These are phyloP conservation scores for Brenthis daphne DNA, from an alignment of 2,888 invertebrate genomes.

Conservation along the genomic window DNA sequence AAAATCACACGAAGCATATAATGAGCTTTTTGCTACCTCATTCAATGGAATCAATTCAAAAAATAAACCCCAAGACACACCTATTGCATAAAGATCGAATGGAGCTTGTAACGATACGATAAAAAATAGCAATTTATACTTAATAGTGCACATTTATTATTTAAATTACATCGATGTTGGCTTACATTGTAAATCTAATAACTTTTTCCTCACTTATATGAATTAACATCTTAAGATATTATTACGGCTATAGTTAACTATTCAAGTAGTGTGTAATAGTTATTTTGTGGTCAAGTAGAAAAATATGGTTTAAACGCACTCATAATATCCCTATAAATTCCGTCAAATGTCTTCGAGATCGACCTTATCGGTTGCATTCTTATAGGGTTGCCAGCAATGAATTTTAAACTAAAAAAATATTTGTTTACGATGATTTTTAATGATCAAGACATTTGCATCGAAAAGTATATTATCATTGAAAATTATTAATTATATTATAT, in stretches of 20 bases:
- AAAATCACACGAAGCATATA: too few species aligned
- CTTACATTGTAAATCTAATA: conserved; percentile 1
- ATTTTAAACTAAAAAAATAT: too few species aligned
- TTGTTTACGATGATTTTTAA: too few species aligned
- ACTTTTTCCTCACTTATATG: not conserved
- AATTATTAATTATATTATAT: too few species aligned
- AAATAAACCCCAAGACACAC: too few species aligned
- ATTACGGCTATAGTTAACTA: not conserved
- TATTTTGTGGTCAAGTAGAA: conserved; percentile 17
- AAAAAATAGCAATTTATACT: conserved; percentile 1
- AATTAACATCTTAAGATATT: not conserved
- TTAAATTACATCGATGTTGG: not conserved
- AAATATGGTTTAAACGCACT: conserved; percentile 27
- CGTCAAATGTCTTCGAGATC: conserved; percentile 14
- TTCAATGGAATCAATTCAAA: too few species aligned
- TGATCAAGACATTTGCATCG: too few species aligned
- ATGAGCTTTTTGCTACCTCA: too few species aligned
- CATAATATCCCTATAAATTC: conserved; percentile 33
- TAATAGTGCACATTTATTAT: not conserved
- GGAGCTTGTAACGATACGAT: too few species aligned
- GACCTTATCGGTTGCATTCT: not conserved
- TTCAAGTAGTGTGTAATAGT: conserved; percentile 5
- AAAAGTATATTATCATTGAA: too few species aligned
- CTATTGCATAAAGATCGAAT: too few species aligned
- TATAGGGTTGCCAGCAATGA: conserved; percentile 1